Base-by-base conservation (phyloP, 2,113 vertebrate genomes). In the Urocolius indicus region DNA sequence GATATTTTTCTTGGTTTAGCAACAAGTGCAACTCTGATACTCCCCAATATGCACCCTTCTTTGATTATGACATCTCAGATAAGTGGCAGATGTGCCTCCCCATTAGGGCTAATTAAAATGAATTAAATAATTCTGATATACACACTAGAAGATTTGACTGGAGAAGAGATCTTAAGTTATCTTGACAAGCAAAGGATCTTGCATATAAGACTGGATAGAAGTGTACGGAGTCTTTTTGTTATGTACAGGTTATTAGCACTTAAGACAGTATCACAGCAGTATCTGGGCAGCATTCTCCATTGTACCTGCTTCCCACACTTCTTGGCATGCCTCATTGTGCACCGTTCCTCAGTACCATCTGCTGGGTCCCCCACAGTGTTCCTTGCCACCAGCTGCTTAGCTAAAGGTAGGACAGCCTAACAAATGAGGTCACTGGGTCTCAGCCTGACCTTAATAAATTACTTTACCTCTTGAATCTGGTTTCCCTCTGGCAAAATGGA, bases 301-400 rank as follows among this genome's bases (percentile, higher is more conserved):
- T 58, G 63, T 85, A 58, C 85, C 67, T 26, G 32, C 92, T 94
- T 94, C 94, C 90, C 73, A 96, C 88, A 74, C 83, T 93, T 34
- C 74, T 51, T 84, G 41, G 34, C 81, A 74, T 52, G 61, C 54
- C 73, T 88, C 43, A 11, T 55, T 48, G 77, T 23, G 7, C 77
- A 82, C 77, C 81, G 32, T 88, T 96, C 74, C 67, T 95, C 83
- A 86, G 1, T 2, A 34, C 86, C 85, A 83, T 94, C 95, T 94
- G 94, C 88, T 86, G 76, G 83, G 80, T 90, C 83, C 79, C 58
- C 75, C 86, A 84, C 88, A 80, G 59, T 10, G 49, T 95, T 54
- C 32, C 55, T 93, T 62, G 9, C 68, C 90, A 93, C 78, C 88
- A 93, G 87, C 84, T 93, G 87, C 78, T 79, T 13, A 79, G 74